Conservation (phyloP, 2,797 vertebrate genomes). For the Poeciliopsis paucimaculata region DNA sequence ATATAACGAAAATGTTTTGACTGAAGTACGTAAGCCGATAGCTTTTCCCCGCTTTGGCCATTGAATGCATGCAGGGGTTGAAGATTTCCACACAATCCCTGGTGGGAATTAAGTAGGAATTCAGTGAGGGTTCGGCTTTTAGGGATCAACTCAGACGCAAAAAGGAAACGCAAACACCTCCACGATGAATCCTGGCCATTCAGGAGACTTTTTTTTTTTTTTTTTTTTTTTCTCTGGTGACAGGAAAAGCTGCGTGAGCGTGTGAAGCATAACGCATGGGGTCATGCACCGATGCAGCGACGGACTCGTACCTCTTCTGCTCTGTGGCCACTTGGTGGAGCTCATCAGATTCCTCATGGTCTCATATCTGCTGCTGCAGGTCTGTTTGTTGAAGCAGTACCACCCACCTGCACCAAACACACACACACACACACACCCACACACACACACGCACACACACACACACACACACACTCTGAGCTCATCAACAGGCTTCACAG, state of each 20-base stretch:
- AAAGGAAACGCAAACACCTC: conserved; percentile 62
- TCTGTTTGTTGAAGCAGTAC: conserved; percentile 94
- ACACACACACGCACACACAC: conserved; percentile 9
- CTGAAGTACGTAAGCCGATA: conserved; percentile 83
- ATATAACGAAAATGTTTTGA: conserved; percentile 63
- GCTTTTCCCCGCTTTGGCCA: conserved; percentile 86
- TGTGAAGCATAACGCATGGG: neutral
- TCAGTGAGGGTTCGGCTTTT: conserved; percentile 46
- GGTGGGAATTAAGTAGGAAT: conserved; percentile 43
- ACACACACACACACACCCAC: neutral
- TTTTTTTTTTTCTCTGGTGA: conserved; percentile 8
- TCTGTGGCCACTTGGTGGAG: conserved; percentile 89
- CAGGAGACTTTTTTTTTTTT: conserved; percentile 12
- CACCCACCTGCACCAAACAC: conserved; percentile 86
- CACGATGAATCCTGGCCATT: conserved; percentile 60
- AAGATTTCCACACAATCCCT: conserved; percentile 33
- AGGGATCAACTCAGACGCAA: conserved; percentile 52
- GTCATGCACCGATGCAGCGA: neutral
- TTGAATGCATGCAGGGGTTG: conserved; percentile 84
- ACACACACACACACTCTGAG: neutral
- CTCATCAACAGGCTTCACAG: conserved; percentile 2
- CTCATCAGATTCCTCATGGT: conserved; percentile 92
- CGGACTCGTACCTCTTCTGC: conserved; percentile 81
- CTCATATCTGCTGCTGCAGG: conserved; percentile 89
- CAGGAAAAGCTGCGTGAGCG: conserved; percentile 10